A percentile compares a stretch with the other conserved stretches of the same genome.
These are phyloP conservation scores for Cephalopterus ornatus DNA, from an alignment of 2,113 vertebrate genomes.

Conservation along the genomic window DNA sequence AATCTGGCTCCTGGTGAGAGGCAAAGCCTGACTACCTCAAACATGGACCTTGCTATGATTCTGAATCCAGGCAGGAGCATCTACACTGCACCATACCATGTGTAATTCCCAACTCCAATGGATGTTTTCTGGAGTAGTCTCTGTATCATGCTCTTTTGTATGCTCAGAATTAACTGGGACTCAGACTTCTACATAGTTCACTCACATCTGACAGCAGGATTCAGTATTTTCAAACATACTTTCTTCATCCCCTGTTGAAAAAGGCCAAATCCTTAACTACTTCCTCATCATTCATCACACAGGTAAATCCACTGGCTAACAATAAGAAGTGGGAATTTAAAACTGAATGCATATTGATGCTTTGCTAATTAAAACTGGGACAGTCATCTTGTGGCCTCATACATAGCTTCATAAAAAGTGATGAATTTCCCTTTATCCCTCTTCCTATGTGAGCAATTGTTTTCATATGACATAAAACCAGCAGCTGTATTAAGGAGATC, in stretches of 20 bases:
- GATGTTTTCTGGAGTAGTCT: background rate
- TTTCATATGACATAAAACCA: background rate
- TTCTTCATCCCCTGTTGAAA: background rate
- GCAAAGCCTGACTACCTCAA: background rate
- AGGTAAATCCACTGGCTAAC: background rate
- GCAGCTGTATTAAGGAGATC: background rate
- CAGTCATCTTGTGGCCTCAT: background rate
- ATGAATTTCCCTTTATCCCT: background rate
- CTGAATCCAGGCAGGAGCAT: rapidly evolving
- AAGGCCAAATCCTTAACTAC: background rate
- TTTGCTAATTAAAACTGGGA: background rate
- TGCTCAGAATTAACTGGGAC: background rate
- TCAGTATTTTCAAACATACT: background rate
- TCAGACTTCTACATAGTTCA: background rate
- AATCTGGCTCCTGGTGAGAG: background rate
- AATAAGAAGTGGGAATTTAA: background rate
- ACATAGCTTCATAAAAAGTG: background rate
- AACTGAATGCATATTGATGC: background rate
- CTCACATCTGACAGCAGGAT: background rate
- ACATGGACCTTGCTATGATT: background rate
- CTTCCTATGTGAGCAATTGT: background rate
- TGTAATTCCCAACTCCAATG: background rate
- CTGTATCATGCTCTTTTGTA: background rate
- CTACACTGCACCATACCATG: background rate
- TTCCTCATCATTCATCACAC: background rate